Evolutionary conservation across 2,797 vertebrate species (phyloP), one percentile per base, ranked within the genome.

Genomic region (Silurus aristotelis): DNA sequence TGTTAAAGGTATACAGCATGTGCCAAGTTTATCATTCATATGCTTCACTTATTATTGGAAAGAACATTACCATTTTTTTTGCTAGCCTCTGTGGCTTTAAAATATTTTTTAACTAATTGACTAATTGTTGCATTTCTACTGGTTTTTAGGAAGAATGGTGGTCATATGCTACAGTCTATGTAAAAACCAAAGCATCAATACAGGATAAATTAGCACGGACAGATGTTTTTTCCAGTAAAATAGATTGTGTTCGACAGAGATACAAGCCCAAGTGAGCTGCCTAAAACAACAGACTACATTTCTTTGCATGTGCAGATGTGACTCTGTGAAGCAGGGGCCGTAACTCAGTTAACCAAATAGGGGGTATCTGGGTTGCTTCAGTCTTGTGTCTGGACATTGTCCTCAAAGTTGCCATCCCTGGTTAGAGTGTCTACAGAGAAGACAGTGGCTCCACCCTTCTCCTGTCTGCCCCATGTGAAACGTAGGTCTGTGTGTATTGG

Each of bases 1-100:
- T 67, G 60, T 43, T 56, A 92, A 89, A 91, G 75, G 83, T 94
- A 94, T 94, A 94, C 93, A 93, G 91, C 90, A 92, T 95, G 93
- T 93, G 20, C 12, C 38, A 15, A 7, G 46, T 76, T 76, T 15
- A 52, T 14, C 1, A 73, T 73, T 27, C 17, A 76, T 55, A 25
- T 15, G n/a, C 48, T 55, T 27, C 10, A 25, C 73, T 17, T 27
- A 1, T 55, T 55, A 9, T 55, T 9, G 72, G 55, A 60, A 12
- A 7, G 6, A 2, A 56, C 5, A 22, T 5, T 7, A 55, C 56
- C 22, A 19, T 27, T 60, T 77, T 17, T 60, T 58, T 31, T 1
- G 10, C 9, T 31, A 38, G 73, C 52, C 17, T 5, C 71, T 73
- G 22, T 76, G 14, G 15, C 15, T 58, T 76, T 76, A 31, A 58